Base-by-base conservation (phyloP, 2,888 invertebrate species). In the Pseudococcus longispinus region DNA sequence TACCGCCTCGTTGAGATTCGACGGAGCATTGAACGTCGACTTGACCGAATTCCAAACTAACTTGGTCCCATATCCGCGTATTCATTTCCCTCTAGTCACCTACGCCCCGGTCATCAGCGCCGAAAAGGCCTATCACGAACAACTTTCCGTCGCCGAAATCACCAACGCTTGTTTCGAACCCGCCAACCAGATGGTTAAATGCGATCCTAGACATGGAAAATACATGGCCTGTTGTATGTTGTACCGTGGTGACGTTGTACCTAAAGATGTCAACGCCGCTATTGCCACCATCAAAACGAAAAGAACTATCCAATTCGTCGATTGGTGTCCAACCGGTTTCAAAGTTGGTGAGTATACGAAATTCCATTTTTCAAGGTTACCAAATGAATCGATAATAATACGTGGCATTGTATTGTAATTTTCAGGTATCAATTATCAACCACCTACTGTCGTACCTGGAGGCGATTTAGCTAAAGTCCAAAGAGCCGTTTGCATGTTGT, bases 221-320 rank as follows among this genome's bases (percentile, higher is more conserved):
- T 97, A 98, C 93, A 95, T 97, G 97, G 97, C 97, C 23, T 97
- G 97, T 91, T 97, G 97, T 92, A 96, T 98, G 95, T 92, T 98
- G 92, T 98, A 97, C 93, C 91, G 92, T 88, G 97, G 97, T 88
- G 97, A 97, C 91, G 97, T 97, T 88, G 97, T 98, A 6, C 97
- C 98, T 88, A 97, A 97, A 92, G 97, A 97, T 90, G 97, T 97
- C 70, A 97, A 97, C 91, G 96, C 97, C n/a, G 96, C 97, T 85
- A 97, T 97, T 91, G 96, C 97, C 0, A 95, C 96, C 90, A 97
- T 98, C 93, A 98, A 98, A 92, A 97, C 97, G 89, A 97, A 97
- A 93, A 94, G 97, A 88, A 95, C 95, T 91, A 96, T 97, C 91
- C 97, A 97, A 92, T 98, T 98, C 91, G 96, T 95, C 86, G 97